A percentile compares a stretch with the other conserved stretches of the same genome.
Conservation (phyloP, 1,140 invertebrate species). For the Lamellibrachia luymesi region DNA sequence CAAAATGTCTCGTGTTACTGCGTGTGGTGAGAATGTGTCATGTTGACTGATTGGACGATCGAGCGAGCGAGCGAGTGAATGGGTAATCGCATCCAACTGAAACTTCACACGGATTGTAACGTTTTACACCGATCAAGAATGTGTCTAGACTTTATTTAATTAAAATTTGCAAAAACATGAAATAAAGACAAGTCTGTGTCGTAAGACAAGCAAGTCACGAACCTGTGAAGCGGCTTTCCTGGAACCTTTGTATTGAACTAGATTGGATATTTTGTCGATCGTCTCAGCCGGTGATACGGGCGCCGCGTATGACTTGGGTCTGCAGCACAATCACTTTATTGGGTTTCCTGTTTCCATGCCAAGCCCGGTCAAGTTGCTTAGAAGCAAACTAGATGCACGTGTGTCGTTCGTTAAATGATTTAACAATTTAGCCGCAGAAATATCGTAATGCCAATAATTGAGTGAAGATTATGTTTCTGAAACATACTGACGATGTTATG, state of each 20-base stretch:
- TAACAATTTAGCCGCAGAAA: background rate
- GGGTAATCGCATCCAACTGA: no score
- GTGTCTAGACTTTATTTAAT: background rate
- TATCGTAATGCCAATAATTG: no score
- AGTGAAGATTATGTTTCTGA: background rate
- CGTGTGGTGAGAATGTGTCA: background rate
- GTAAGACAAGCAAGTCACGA: background rate
- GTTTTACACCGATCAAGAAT: no score
- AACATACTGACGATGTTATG: background rate
- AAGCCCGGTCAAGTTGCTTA: background rate
- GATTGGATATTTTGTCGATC: slow-evolving; percentile 17
- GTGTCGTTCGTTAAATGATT: background rate
- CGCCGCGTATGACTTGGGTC: slow-evolving; percentile 21
- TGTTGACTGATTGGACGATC: no score
- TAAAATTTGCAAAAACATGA: background rate
- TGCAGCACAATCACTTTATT: background rate
- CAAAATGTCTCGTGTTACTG: background rate
- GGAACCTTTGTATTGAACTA: slow-evolving; percentile 24
- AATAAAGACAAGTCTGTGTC: background rate
- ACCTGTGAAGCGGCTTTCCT: slow-evolving; percentile 29
- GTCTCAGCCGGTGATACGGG: slow-evolving; percentile 16
- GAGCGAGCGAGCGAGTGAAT: no score
- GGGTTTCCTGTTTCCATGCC: background rate
- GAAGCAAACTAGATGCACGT: background rate
- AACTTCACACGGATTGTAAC: no score